Base-by-base conservation (phyloP, 2,113 vertebrate genomes). In the Dolichallabes microphthalmus region DNA sequence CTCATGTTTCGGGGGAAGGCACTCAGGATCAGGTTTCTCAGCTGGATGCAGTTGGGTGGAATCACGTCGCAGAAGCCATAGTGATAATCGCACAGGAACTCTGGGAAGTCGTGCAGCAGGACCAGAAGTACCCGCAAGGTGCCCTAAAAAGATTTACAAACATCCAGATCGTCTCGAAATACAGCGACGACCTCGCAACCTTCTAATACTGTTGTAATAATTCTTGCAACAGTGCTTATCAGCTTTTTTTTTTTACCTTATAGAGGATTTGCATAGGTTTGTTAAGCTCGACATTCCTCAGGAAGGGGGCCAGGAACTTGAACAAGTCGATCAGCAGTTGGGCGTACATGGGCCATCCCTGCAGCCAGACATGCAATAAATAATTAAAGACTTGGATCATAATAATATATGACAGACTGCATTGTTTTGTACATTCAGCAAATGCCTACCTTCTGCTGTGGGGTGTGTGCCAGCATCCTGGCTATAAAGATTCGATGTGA, bases 181-280 rank as follows among this genome's bases (percentile, higher is more conserved):
- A 20, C 22, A 11, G 2, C 19, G 3, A 2, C 74, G 10, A 19
- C 52, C 55, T 77, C 9, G 7, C 2, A 52, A 52, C 52, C 22
- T 75, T 4, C 0, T 25, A 2, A 74, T 10, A 17, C 50, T 14
- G 50, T 25, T 15, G 19, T 6, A 58, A 0, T 20, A n/a, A 32
- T 32, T 1, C 25, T 5, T 2, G 25, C 25, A 5, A 57, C 0
- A 30, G 45, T 8, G 20, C 3, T 13, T 30, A 58, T 57, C 22
- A 20, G 68, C 2, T 35, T n/a, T n/a, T 25, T 22, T 35, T n/a
- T n/a, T 25, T 22, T 94, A 99, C 98, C 98, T 99, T 99, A 91
- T 99, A 99, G 89, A 99, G 98, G 88, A 99, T 99, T 97, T 99
- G 98, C 98, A 99, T 99, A 98, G 98, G 98, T 96, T 99, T 99